Percentiles rank a stretch among this genome's conserved stretches.
Evolutionary conservation across 1,140 invertebrate genomes (phyloP).

Genomic region (Tyrophagus putrescentiae): DNA sequence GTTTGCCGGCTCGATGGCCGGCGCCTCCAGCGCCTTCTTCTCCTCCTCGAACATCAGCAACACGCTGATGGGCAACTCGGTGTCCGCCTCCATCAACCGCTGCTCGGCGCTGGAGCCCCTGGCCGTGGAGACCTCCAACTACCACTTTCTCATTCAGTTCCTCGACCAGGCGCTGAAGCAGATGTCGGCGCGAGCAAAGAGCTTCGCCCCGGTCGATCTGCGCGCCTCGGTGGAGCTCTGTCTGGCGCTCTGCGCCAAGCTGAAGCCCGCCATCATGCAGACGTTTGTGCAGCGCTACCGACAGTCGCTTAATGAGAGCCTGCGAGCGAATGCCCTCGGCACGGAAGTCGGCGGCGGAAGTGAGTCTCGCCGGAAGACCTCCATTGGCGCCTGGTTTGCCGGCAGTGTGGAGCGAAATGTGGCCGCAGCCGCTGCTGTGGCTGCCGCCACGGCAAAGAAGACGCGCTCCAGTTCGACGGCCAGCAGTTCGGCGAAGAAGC

Average conservation of each 20-base stretch:
- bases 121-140: conserved; percentile 38
- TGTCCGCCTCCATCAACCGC: conserved; percentile 16
- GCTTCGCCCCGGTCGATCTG: conserved; percentile 7
- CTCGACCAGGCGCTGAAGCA: conserved; percentile 5
- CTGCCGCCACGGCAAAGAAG: background rate
- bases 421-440: background rate
- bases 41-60: background rate
- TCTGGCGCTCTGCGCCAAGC: conserved; percentile 12
- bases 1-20: background rate
- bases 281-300: conserved; percentile 11
- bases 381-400: background rate
- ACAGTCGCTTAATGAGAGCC: background rate
- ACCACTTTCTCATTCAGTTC: conserved; percentile 17
- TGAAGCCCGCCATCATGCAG: conserved; percentile 22
- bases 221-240: conserved; percentile 17
- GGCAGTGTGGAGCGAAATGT: background rate
- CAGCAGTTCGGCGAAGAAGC: background rate
- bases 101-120: conserved; percentile 33
- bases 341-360: background rate
- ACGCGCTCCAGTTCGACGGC: background rate
- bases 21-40: background rate
- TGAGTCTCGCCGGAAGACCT: background rate
- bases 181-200: background rate
- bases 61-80: conserved; percentile 8
- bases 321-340: background rate